These are phyloP conservation scores for Brachyalestes nurse DNA, from an alignment of 2,797 vertebrate species.

Conservation along the genomic window DNA sequence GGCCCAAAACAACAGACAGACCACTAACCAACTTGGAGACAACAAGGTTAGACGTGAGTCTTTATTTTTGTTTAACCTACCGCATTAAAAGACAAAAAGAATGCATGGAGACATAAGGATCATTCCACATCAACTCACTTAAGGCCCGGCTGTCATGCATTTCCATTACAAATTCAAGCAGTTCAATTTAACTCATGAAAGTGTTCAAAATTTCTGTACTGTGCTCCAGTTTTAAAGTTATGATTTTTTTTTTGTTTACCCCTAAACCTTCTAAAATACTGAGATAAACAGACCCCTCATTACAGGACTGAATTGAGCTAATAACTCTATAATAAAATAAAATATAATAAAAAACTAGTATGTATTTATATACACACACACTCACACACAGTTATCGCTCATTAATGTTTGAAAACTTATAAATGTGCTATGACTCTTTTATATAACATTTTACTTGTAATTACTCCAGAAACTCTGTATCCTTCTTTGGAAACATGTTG, in stretches of 20 bases:
- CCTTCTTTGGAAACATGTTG: not conserved
- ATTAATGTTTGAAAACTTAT: no score
- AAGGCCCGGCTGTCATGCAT: not conserved
- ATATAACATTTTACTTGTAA: no score
- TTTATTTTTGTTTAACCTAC: not conserved
- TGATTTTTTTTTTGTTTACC: no score
- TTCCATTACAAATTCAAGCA: not conserved
- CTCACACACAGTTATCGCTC: no score
- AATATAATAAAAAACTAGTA: no score
- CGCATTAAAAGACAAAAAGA: constrained; percentile 12
- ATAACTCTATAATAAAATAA: no score
- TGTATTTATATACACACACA: no score
- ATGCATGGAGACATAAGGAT: constrained; percentile 12
- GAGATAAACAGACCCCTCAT: no score
- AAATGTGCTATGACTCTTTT: no score
- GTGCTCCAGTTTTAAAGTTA: no score
- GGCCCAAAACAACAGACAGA: constrained; percentile 53
- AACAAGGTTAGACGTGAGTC: not conserved
- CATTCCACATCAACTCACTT: not conserved
- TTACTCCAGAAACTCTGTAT: not conserved
- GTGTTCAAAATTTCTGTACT: no score
- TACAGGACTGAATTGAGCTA: not conserved
- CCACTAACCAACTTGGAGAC: constrained; percentile 40
- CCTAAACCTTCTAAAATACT: no score
- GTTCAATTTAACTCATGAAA: not conserved